Conservation (phyloP, 1,140 invertebrate species). For the Drosophila punjabiensis region DNA sequence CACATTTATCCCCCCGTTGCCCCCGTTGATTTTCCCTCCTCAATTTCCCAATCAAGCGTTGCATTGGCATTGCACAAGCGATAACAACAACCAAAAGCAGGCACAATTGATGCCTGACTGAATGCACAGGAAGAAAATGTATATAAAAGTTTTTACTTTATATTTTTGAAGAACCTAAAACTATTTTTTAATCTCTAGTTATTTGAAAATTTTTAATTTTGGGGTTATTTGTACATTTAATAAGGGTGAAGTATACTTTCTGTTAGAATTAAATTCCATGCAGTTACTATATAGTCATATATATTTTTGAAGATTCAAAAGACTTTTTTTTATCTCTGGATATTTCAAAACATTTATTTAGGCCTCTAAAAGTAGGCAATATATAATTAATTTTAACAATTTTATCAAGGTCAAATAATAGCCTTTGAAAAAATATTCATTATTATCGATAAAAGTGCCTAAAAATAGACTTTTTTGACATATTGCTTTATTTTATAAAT, state of each 20-base stretch:
- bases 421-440: not conserved
- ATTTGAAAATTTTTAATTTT: not conserved
- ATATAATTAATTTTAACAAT: not conserved
- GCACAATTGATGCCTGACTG: constrained; percentile 41
- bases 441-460: not conserved
- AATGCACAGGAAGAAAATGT: constrained; percentile 3
- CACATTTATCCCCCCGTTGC: not conserved
- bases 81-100: constrained; percentile 36
- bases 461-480: not conserved
- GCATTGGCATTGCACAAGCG: constrained; percentile 66
- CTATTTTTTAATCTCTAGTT: not conserved
- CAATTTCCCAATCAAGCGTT: constrained; percentile 65
- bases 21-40: constrained; percentile 11
- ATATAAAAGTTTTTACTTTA: no score
- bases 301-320: not conserved
- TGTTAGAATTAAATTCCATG: not conserved
- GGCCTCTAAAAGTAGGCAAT: not conserved
- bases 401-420: not conserved
- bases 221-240: not conserved
- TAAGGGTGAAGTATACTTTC: not conserved
- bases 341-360: not conserved
- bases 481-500: not conserved
- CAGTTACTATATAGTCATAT: not conserved
- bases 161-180: not conserved
- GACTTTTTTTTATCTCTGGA: not conserved